These are phyloP conservation scores for Magallana ariakensis DNA, from an alignment of 1,140 invertebrate genomes.

Conservation along the genomic window DNA sequence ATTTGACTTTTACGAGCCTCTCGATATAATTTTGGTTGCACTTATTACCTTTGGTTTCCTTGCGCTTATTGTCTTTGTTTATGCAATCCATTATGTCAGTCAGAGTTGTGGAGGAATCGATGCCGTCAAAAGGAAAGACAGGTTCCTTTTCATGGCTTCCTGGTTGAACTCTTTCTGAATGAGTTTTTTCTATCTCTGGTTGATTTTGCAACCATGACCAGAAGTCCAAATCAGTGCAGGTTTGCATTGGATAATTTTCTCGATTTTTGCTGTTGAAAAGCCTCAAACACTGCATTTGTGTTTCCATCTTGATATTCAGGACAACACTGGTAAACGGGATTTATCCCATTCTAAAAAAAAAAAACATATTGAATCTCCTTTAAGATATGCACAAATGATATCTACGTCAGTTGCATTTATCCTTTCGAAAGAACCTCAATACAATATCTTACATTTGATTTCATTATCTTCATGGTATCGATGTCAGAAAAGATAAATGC, in stretches of 20 bases:
- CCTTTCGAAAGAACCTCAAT: too few relatives aligned
- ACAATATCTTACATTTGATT: too few relatives aligned
- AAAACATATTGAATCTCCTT: too few relatives aligned
- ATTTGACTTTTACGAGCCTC: too few relatives aligned
- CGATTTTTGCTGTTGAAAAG: background rate
- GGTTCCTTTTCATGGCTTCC: background rate
- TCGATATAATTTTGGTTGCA: too few relatives aligned
- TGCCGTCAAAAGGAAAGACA: background rate
- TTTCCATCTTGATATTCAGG: background rate
- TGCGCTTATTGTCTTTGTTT: background rate
- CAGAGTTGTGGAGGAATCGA: background rate
- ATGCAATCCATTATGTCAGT: constrained; percentile 1
- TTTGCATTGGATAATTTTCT: background rate
- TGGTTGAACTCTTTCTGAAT: background rate
- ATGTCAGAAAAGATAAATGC: too few relatives aligned
- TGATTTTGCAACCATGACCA: background rate
- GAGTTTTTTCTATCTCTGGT: background rate
- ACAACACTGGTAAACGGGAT: background rate
- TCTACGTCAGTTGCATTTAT: too few relatives aligned
- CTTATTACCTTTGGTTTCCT: background rate
- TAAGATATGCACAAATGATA: too few relatives aligned
- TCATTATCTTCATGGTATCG: too few relatives aligned
- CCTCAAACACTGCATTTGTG: background rate
- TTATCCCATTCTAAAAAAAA: constrained; percentile 22
- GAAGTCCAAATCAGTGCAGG: background rate